Conservation (phyloP, 2,797 vertebrate genomes). For the Chelonia mydas region DNA sequence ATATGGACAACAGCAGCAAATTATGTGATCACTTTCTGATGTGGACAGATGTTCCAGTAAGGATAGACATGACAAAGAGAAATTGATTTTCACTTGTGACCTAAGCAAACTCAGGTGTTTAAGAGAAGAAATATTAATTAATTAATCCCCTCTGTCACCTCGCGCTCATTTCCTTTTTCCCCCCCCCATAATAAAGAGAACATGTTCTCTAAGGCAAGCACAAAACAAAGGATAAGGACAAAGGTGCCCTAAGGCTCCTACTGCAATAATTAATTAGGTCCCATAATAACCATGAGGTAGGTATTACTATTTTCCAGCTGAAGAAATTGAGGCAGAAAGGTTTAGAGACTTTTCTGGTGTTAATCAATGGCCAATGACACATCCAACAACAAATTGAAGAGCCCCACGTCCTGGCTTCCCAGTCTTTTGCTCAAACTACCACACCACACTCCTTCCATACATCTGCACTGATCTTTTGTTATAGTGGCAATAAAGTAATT, state of each 20-base stretch:
- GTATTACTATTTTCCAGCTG: background rate
- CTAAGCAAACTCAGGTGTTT: slow-evolving; percentile 52
- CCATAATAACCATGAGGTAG: background rate
- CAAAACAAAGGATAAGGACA: slow-evolving; percentile 1
- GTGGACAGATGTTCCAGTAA: slow-evolving; percentile 43
- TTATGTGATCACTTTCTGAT: slow-evolving; percentile 58
- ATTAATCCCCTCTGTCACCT: background rate
- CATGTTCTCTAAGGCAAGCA: background rate
- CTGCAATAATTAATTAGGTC: background rate
- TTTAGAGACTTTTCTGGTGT: background rate
- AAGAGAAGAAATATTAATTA: background rate
- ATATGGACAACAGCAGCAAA: slow-evolving; percentile 19
- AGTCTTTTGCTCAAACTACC: background rate
- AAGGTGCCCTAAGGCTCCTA: background rate
- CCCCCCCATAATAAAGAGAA: background rate
- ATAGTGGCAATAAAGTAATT: background rate
- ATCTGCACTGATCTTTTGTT: background rate
- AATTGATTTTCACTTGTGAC: slow-evolving; percentile 53
- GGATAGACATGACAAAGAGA: slow-evolving; percentile 54
- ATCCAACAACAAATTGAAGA: background rate
- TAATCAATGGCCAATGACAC: background rate
- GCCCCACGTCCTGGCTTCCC: background rate
- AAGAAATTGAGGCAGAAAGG: background rate
- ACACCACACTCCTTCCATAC: background rate
- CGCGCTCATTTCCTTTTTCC: background rate